Evolutionary conservation across 2,888 invertebrate species (phyloP), one percentile per base, ranked within the genome.

Genomic region (Euplexia lucipara): DNA sequence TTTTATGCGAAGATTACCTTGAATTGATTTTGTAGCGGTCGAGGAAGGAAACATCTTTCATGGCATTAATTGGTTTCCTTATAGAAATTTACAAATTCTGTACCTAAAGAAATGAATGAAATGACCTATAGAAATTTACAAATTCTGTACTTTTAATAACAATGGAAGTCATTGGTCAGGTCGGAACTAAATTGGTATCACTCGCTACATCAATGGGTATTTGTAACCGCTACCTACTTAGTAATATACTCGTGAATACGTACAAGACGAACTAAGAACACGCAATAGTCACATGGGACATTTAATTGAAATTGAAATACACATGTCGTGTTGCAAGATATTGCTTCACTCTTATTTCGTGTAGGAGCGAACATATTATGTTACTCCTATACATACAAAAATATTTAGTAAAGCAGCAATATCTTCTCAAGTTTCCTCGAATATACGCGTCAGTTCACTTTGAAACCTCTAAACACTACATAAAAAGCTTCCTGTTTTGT

Each of bases 401-500:
- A 73, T 54, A 58, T 64, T 61, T 41, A 53, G 30, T 41, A 30
- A 60, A 66, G 20, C 39, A 58, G 47, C 44, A 52, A 53, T 56
- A 63, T 60, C 34, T 60, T 60, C 59, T 57, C 59, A 57, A 42
- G 52, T 75, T 56, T 60, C 51, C 48, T 44, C 32, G 41, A 74
- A 47, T 47, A 63, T 44, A 71, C 78, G 57, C 66, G 64, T 78
- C 60, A 78, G 47, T 75, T 76, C 70, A 78, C 57, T 70, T 39
- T 65, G 60, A 52, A 78, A 68, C 68, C 74, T 74, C 76, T 68
- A 78, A 77, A 77, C 74, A 78, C 66, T 78, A 71, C 53, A 78
- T 79, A 81, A 80, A 82, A 79, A 74, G 78, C 79, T 82, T 80
- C 75, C 67, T 75, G 75, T 78, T 78, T 80, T 75, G 70, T 77